Evolutionary conservation across 64 coral and sea anemone species (phyloP), one percentile per base, ranked within the genome.

Genomic region (Catalaphyllia jardinei): DNA sequence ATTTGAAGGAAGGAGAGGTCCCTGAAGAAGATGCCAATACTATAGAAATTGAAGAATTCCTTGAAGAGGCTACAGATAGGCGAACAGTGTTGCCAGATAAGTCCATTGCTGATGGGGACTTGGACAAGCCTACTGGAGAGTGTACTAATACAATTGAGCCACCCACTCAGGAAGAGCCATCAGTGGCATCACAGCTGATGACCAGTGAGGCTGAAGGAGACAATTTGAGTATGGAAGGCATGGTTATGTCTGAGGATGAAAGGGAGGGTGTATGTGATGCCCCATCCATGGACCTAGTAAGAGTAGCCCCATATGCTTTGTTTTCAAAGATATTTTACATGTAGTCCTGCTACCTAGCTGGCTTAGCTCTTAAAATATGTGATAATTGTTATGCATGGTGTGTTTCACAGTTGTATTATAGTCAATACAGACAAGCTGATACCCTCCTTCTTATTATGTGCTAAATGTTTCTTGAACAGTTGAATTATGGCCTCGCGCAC

Each of bases 141-240:
- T 67, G 90, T 57, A 55, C 29, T 20, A 22, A 69, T 60, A 27
- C 88, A 35, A 83, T 52, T 55, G 88, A 96, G 75, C 69, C 90
- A 39, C 74, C 78, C 4, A 82, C 62, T 72, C 71, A 96, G 11
- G 82, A 81, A 35, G 91, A 74, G 17, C 95, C 88, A 67, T 96
- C 95, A 14, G 88, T 96, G 22, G 95, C 95, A 49, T 96, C 95
- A 29, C 95, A 81, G 31, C 87, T 96, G 51, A 96, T 96, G 95
- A 92, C 86, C 16, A 63, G 38, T 20, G 90, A 96, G 38, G 91
- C 75, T 39, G 94, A 96, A 71, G 82, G 78, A 14, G 94, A 89
- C 28, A 72, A 49, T 5, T 74, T 96, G 59, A 93, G 91, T 90
- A 83, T 96, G 28, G 95, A 96, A 65, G 91, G 95, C 71, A 79